Conservation (phyloP, 2,888 invertebrate species). For the Apamea epomidion region DNA sequence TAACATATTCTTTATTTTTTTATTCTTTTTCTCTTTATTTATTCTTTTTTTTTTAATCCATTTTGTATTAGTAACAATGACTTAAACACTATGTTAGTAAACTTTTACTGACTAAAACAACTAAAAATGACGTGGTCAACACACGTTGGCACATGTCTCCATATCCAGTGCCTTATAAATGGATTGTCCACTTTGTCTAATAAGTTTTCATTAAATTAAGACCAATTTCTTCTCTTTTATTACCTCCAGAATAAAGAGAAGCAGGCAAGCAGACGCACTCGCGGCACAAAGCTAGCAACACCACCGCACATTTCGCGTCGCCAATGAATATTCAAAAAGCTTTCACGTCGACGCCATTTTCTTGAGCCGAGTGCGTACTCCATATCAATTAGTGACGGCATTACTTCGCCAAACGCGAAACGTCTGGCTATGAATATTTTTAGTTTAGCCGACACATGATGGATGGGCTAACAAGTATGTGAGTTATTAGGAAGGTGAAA, state of each 20-base stretch:
- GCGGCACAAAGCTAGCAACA: conserved; percentile 40
- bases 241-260: conserved; percentile 3
- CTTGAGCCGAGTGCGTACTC: conserved; percentile 74
- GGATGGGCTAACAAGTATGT: conserved; percentile 47
- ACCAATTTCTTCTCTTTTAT: conserved; percentile 4
- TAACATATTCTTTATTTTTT: no score
- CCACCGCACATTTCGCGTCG: conserved; percentile 67
- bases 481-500: conserved; percentile 31
- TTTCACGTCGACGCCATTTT: conserved; percentile 72
- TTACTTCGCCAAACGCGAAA: conserved; percentile 66
- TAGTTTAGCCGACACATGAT: conserved; percentile 61
- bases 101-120: no score
- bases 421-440: conserved; percentile 71
- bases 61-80: no score
- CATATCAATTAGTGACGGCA: conserved; percentile 77
- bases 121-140: no score
- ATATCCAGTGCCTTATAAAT: no score
- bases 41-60: no score
- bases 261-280: conserved; percentile 20
- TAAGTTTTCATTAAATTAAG: conserved; percentile 5
- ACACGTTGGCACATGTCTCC: no score
- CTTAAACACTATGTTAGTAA: no score
- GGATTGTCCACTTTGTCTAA: no score
- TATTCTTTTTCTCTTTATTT: no score
- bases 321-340: conserved; percentile 79